Evolutionary conservation across 2,888 invertebrate genomes (phyloP), one percentile per base, ranked within the genome.

Genomic region (Caenorhabditis becei): DNA sequence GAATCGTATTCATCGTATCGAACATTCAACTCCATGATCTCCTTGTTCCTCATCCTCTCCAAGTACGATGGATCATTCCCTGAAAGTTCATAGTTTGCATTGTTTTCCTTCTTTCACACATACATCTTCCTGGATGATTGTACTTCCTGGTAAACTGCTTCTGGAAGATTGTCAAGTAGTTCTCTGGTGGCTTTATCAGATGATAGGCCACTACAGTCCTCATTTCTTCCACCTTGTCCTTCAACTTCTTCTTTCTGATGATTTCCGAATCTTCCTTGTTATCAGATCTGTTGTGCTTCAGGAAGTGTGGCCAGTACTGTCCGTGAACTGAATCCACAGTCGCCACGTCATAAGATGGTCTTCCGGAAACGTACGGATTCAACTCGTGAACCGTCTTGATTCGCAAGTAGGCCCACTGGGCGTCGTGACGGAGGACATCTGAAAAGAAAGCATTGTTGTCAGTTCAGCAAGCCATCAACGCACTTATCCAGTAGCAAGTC

Each of bases 171-270:
- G 54, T 53, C 37, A 58, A 44, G 41, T 65, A 74, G 18, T 74
- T 74, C 7, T 58, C 54, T 61, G 75, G 75, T 0, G 75, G 66
- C 61, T 67, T 67, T 37, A 67, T 47, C 67, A 77, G 49, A 20
- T 77, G 67, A 35, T 77, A 67, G 2, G 28, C 61, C 2, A 77
- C 53, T 0, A 67, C 54, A 24, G 61, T 69, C 44, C 62, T 62
- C 61, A 61, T 62, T 23, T 67, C 67, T 23, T 23, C 47, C 1
- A 62, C 75, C 44, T n/a, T 20, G n/a, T 56, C 58, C 11, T 26
- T 1, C 7, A 20, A 2, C 32, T 32, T 77, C 56, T 67, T 56
- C 16, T 44, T 56, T 32, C 53, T 61, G 0, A 62, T 54, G 5
- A 53, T 35, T 18, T 67, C 67, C 1, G 61, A 51, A 14, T 67